Conservation (phyloP, 2,797 vertebrate genomes). For the Simalia tracyae region DNA sequence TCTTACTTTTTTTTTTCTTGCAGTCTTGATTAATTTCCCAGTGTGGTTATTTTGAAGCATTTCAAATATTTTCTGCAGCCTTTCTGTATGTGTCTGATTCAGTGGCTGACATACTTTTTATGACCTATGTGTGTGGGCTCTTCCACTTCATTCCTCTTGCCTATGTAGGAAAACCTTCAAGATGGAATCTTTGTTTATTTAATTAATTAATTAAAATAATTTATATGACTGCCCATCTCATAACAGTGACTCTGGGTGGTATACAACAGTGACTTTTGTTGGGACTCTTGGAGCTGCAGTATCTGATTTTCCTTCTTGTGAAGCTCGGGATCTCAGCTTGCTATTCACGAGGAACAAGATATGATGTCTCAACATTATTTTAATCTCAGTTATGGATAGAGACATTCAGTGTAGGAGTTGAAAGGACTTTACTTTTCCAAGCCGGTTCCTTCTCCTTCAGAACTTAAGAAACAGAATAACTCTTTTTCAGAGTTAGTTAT, state of each 20-base stretch:
- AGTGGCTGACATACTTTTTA: neutral
- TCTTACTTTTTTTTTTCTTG: too few species aligned
- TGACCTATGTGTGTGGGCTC: neutral
- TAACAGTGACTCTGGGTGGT: neutral
- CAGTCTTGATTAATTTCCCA: too few species aligned
- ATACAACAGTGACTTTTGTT: neutral
- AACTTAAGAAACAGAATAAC: neutral
- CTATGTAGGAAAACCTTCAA: neutral
- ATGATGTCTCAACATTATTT: neutral
- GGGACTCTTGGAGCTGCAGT: neutral
- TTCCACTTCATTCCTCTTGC: neutral
- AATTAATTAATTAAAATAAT: neutral
- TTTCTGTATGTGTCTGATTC: too few species aligned
- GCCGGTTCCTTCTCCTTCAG: neutral
- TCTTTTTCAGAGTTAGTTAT: neutral
- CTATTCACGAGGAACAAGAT: neutral
- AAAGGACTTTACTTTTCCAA: neutral
- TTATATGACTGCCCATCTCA: neutral
- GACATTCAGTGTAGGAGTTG: neutral
- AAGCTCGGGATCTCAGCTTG: neutral
- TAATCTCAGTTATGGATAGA: neutral
- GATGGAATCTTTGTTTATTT: neutral
- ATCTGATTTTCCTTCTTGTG: neutral
- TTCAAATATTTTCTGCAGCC: too few species aligned
- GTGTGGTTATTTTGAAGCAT: too few species aligned